phyloP scores from a whole-genome alignment of 2,888 invertebrate species.

The Morinoia aosen region DNA sequence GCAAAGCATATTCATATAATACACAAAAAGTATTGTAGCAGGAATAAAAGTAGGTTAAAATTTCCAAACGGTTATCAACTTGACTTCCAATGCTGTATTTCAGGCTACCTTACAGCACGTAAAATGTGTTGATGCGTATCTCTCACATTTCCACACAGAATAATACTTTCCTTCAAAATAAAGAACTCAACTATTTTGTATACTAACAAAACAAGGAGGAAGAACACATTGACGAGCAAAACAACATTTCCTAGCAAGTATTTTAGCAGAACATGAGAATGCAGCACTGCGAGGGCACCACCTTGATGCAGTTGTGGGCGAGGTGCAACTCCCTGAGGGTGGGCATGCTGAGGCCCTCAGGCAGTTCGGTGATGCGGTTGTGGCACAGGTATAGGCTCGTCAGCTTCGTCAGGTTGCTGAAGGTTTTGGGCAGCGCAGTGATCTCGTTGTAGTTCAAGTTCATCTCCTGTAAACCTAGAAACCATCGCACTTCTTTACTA shows the following conservation, averaged over 20 bases:
- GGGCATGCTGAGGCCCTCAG: slow-evolving; percentile 79
- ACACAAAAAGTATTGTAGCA: background rate
- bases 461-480: slow-evolving; percentile 79
- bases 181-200: background rate
- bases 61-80: background rate
- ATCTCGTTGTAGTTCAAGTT: slow-evolving; percentile 83
- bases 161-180: background rate
- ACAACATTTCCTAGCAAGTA: too few relatives aligned
- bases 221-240: too few relatives aligned
- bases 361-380: slow-evolving; percentile 71
- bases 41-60: background rate
- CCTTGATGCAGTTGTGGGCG: slow-evolving; percentile 85
- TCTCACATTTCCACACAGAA: background rate
- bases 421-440: slow-evolving; percentile 76
- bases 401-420: slow-evolving; percentile 76
- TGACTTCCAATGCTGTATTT: background rate
- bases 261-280: too few relatives aligned
- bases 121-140: background rate
- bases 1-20: too few relatives aligned
- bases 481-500: background rate
- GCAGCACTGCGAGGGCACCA: slow-evolving; percentile 70
- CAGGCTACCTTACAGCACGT: background rate
- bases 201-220: background rate
- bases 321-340: slow-evolving; percentile 85
- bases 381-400: slow-evolving; percentile 72